A percentile compares a stretch with the other conserved stretches of the same genome.
These are phyloP conservation scores for Sebastes nivosus DNA, from an alignment of 2,797 vertebrate species.

Conservation along the genomic window DNA sequence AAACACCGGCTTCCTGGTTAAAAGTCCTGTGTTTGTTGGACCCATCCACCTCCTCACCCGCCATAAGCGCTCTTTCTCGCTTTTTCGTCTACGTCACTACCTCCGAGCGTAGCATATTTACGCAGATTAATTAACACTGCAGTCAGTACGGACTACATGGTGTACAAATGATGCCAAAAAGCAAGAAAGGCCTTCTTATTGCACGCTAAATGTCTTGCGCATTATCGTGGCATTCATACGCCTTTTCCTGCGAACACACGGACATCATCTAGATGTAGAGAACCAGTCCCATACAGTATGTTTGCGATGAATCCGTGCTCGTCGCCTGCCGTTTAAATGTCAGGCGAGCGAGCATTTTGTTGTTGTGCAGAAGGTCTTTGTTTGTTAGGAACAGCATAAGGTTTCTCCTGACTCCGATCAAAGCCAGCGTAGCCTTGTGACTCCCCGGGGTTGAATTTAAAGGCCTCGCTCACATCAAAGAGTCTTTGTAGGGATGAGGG, in stretches of 20 bases:
- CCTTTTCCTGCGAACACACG: neutral
- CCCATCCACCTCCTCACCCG: too few relatives aligned
- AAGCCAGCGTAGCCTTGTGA: conserved; percentile 70
- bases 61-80: too few relatives aligned
- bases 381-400: conserved; percentile 40
- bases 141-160: too few relatives aligned
- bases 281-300: neutral
- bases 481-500: conserved; percentile 72
- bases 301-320: neutral
- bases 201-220: too few relatives aligned
- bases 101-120: too few relatives aligned
- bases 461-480: conserved; percentile 78
- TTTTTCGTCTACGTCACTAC: too few relatives aligned
- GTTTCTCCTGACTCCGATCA: conserved; percentile 70
- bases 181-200: too few relatives aligned
- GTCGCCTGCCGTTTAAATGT: neutral
- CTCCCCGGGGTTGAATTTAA: conserved; percentile 70
- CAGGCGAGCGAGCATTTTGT: conserved; percentile 11
- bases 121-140: accelerated
- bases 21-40: too few relatives aligned
- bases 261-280: neutral
- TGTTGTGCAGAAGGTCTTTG: conserved; percentile 30
- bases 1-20: too few relatives aligned
- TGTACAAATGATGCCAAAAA: too few relatives aligned
- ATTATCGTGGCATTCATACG: too few relatives aligned